Evolutionary conservation across 2,888 invertebrate genomes (phyloP).

Genomic region (Linyphia triangularis): DNA sequence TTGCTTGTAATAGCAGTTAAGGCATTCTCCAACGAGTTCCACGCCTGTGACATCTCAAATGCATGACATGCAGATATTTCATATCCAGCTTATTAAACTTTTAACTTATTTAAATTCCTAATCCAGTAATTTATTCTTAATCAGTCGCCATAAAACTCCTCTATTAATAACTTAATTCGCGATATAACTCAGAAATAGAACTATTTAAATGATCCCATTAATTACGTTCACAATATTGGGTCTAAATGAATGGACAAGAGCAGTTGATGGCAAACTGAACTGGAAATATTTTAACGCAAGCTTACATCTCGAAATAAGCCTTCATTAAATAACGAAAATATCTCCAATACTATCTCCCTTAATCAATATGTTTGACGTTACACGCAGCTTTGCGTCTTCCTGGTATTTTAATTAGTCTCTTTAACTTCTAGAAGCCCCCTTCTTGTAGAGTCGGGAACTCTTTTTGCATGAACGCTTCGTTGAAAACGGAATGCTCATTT

Average conservation of each 20-base stretch:
- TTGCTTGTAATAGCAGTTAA: too few relatives aligned
- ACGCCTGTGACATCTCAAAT: too few relatives aligned
- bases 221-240: neutral
- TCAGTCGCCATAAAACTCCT: neutral
- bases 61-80: too few relatives aligned
- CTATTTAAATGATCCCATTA: neutral
- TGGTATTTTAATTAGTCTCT: constrained; percentile 68
- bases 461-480: constrained; percentile 66
- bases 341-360: constrained; percentile 19
- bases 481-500: constrained; percentile 56
- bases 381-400: constrained; percentile 26
- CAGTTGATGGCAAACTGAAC: neutral
- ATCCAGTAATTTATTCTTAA: neutral
- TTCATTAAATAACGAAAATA: constrained; percentile 33
- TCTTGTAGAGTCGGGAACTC: neutral
- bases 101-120: neutral
- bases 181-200: neutral
- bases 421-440: constrained; percentile 44
- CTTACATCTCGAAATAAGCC: constrained; percentile 1
- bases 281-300: constrained; percentile 3
- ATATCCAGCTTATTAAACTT: neutral
- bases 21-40: too few relatives aligned
- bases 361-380: constrained; percentile 70
- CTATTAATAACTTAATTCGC: neutral
- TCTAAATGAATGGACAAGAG: neutral